Percentiles rank a stretch among this genome's conserved stretches.
Conservation (phyloP, 2,113 vertebrate species). For the Platysternon megacephalum region DNA sequence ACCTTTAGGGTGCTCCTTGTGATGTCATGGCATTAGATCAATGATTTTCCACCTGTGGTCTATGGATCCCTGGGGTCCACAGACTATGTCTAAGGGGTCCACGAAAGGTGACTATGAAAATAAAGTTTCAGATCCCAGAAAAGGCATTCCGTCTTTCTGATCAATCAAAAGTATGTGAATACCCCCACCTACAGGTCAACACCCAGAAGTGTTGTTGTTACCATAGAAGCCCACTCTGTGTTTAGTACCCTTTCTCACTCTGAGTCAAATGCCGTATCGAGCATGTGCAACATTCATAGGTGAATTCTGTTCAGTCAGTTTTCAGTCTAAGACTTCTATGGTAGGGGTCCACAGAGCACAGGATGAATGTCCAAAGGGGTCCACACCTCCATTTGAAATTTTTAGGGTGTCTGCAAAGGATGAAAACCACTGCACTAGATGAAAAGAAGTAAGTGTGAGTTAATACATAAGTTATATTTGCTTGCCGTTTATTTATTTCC, state of each 20-base stretch:
- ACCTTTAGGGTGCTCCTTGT: accelerated
- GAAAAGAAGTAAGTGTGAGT: background rate
- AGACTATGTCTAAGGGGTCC: no score
- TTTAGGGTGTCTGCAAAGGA: background rate
- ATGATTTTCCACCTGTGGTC: no score
- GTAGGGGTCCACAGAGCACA: background rate
- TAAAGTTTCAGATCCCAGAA: background rate
- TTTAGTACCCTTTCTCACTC: background rate
- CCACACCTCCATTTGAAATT: background rate
- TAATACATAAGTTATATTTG: background rate
- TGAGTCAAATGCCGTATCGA: no score
- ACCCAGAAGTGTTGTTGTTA: background rate
- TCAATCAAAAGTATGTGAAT: background rate
- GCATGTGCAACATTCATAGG: background rate
- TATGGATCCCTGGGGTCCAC: no score
- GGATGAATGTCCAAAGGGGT: background rate
- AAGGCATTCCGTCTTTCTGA: background rate
- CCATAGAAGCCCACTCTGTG: background rate
- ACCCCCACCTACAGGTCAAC: background rate
- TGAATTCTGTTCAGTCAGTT: background rate
- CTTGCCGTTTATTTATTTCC: background rate
- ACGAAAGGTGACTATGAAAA: no score
- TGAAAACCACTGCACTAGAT: background rate
- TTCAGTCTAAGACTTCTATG: background rate
- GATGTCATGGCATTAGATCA: no score